Evolutionary conservation across 2,113 vertebrate species (phyloP), one percentile per base, ranked within the genome.

Genomic region (Setophaga coronata): DNA sequence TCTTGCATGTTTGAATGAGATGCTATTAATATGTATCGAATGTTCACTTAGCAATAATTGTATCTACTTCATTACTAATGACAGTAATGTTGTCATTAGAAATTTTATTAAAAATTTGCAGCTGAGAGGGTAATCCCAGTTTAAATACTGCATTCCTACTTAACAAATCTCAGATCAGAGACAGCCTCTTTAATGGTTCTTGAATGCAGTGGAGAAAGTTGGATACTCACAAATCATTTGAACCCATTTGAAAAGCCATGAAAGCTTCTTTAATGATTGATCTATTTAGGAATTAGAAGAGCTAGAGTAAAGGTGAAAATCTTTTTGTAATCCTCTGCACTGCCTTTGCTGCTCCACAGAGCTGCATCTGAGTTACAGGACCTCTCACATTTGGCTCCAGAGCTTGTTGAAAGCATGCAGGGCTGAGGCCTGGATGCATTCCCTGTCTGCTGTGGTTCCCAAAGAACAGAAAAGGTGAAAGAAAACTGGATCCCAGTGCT

Each of bases 41-140:
- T 87, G 67, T 25, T 94, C 93, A 94, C 82, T 97, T 92, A 93
- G 83, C 66, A 95, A 53, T 95, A 92, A 96, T 96, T 94, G 58
- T 84, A 91, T 85, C 90, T 87, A 78, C 92, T 97, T 95, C 50
- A 90, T 93, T 95, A 51, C 86, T 79, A 81, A 88, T 64, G 66
- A 82, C 61, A 66, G 53, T 61, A 86, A 91, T 73, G 71, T 56
- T 90, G 29, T 43, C 38, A 40, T 87, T 76, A 80, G 87, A 83
- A 87, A 84, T 92, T 91, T 89, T 93, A 86, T 87, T 73, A 53
- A 93, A 87, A 95, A 87, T 60, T 79, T 88, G 72, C 82, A 70
- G 33, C 71, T 72, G 57, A 94, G 69, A 56, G 50, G 51, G 33
- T 57, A 95, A 93, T 93, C 60, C 29, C 4, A 3, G 28, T 83